Evolutionary conservation across 2,797 vertebrate genomes (phyloP).

Genomic region (Acropternis orthonyx): DNA sequence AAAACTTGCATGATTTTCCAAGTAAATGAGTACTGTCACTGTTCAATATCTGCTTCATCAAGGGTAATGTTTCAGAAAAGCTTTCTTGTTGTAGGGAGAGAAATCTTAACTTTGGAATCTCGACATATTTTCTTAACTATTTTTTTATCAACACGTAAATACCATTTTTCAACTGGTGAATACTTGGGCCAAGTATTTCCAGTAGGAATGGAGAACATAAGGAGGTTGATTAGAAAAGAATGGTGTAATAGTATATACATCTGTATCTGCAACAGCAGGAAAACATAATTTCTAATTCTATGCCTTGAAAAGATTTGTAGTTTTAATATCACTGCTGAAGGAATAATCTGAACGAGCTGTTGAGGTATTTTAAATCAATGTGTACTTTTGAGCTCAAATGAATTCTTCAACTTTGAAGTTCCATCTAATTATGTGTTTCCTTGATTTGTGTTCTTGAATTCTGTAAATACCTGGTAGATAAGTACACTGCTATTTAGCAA

Average conservation of each 20-base stretch:
- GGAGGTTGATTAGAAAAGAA: neutral
- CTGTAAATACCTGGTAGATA: neutral
- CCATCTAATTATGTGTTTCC: neutral
- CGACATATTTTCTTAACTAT: neutral
- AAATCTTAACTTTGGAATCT: neutral
- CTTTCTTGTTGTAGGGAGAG: neutral
- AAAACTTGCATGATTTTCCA: neutral
- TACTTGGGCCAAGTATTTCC: neutral
- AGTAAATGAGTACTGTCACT: neutral
- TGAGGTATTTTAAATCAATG: neutral
- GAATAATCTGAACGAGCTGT: neutral
- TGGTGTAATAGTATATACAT: neutral
- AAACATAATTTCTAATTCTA: neutral
- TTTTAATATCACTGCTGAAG: neutral
- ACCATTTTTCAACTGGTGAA: neutral
- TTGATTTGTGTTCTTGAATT: neutral
- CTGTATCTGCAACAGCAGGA: neutral
- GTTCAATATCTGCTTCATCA: neutral
- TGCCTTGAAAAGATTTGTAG: neutral
- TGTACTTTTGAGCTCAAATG: fast-evolving
- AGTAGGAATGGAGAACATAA: neutral
- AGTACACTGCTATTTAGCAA: neutral
- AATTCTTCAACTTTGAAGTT: neutral
- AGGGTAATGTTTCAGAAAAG: neutral
- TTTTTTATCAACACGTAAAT: neutral